Base-by-base conservation (phyloP, 2,113 vertebrate species). In the Tautogolabrus adspersus region DNA sequence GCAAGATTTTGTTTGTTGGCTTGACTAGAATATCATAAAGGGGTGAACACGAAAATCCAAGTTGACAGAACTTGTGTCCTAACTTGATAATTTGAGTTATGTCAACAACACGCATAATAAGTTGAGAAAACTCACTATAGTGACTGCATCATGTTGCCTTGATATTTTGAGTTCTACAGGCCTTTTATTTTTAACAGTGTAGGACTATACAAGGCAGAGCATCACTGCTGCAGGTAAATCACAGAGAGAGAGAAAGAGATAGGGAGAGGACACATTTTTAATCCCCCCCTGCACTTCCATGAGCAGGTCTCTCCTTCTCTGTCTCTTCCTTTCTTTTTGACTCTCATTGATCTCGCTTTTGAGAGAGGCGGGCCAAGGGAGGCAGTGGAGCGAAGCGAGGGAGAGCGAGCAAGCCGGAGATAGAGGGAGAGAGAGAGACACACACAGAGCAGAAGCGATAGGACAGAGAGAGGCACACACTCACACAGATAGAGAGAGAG, bases 341-440 rank as follows among this genome's bases (percentile, higher is more conserved):
- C 55, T 78, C 75, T 84, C 86, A 88, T 91, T 87, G 86, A 91
- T 91, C 83, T 85, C 55, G 55, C 74, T 73, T 75, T 85, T 52
- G 72, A 88, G 85, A 88, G 85, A 90, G 91, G 86, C 83, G 82
- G 91, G 85, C 81, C 82, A 72, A 90, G 86, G 65, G 90, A 91
- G 77, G 81, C 90, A 91, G 86, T 87, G 89, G 81, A 91, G 91
- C 89, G 80, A 71, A 85, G 59, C 38, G 52, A 86, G 79, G 70
- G 63, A 87, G 82, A 85, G 79, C 10, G 76, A 85, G 73, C 58
- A 37, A 88, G 77, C 15, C 30, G 66, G 55, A 13, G 73, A 42
- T 30, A 58, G 74, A 72, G 63, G 68, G 51, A 47, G 44, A 47
- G 52, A 52, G n/a, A 56, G 42, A 47, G n/a, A 10, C 23, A 59